A percentile compares a stretch with the other conserved stretches of the same genome.
Conservation (phyloP, 2,113 vertebrate species). For the Calidris pugnax region DNA sequence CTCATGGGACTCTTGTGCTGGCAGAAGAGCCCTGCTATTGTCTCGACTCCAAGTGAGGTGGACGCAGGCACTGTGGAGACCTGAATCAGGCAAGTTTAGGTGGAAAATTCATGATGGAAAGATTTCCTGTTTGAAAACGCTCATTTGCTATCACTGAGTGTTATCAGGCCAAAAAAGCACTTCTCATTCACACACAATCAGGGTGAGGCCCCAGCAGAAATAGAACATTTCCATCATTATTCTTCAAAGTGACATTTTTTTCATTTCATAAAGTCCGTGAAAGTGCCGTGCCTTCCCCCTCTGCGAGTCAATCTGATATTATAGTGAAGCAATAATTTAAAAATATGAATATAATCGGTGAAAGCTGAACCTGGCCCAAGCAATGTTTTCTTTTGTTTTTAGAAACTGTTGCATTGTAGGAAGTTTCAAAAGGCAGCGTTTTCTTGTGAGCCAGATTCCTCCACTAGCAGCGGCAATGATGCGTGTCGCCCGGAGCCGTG, state of each 20-base stretch:
- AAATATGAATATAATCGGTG: neutral
- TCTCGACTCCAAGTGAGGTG: neutral
- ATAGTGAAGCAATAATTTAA: neutral
- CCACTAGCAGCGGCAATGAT: neutral
- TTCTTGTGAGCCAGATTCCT: neutral
- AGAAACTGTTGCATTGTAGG: neutral
- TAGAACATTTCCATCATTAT: neutral
- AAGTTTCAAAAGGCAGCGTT: neutral
- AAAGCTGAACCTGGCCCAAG: neutral
- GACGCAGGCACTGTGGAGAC: neutral
- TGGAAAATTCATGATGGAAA: neutral
- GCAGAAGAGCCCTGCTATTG: neutral
- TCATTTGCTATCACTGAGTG: neutral
- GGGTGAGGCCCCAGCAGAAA: neutral
- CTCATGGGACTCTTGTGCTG: neutral
- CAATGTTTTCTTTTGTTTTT: neutral
- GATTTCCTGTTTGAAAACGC: neutral
- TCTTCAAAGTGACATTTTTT: neutral
- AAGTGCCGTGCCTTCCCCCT: neutral
- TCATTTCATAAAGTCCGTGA: neutral
- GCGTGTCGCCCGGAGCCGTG: rapidly evolving
- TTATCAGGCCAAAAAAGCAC: neutral
- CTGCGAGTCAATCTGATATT: neutral
- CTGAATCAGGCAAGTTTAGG: neutral
- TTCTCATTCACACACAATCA: neutral